Evolutionary conservation across 2,888 invertebrate species (phyloP).

Genomic region (Pilophorus perplexus): DNA sequence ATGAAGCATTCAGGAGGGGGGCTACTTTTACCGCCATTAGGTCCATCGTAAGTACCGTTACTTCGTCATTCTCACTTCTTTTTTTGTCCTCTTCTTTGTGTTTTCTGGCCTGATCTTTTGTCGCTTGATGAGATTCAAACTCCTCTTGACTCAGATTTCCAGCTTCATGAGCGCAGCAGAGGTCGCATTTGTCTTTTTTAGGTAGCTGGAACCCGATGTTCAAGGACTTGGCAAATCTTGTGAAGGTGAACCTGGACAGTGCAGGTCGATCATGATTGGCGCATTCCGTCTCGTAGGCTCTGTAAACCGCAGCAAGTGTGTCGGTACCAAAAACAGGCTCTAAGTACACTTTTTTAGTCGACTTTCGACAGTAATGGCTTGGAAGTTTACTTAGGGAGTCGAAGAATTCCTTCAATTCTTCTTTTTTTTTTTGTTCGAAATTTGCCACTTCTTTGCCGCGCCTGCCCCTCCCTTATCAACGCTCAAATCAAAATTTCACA

Average conservation of each 20-base stretch:
- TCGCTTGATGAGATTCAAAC: not conserved
- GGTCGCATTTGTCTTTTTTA: slow-evolving; percentile 41
- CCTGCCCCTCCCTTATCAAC: too few species aligned
- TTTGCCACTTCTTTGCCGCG: too few species aligned
- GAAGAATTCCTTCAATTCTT: slow-evolving; percentile 41
- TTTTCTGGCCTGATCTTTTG: not conserved
- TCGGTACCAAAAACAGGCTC: slow-evolving; percentile 41
- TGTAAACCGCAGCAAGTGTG: slow-evolving; percentile 10
- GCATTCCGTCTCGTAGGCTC: slow-evolving; percentile 25
- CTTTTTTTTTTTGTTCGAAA: too few species aligned
- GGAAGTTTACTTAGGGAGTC: slow-evolving; percentile 45
- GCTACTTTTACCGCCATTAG: slow-evolving; percentile 20
- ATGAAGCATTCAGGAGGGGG: slow-evolving; percentile 12
- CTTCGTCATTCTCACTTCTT: not conserved
- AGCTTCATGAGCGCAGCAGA: slow-evolving; percentile 33
- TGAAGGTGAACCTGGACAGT: slow-evolving; percentile 16
- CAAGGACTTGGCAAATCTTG: not conserved
- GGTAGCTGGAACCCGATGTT: slow-evolving; percentile 40
- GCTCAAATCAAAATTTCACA: too few species aligned
- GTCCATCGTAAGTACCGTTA: not conserved
- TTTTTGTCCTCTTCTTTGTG: not conserved
- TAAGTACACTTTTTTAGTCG: slow-evolving; percentile 45
- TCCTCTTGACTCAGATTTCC: slow-evolving; percentile 14
- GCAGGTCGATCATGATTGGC: not conserved
- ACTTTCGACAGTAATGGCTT: slow-evolving; percentile 46